These are phyloP conservation scores for Pyralis farinalis DNA, from an alignment of 2,888 invertebrate species.

Conservation along the genomic window DNA sequence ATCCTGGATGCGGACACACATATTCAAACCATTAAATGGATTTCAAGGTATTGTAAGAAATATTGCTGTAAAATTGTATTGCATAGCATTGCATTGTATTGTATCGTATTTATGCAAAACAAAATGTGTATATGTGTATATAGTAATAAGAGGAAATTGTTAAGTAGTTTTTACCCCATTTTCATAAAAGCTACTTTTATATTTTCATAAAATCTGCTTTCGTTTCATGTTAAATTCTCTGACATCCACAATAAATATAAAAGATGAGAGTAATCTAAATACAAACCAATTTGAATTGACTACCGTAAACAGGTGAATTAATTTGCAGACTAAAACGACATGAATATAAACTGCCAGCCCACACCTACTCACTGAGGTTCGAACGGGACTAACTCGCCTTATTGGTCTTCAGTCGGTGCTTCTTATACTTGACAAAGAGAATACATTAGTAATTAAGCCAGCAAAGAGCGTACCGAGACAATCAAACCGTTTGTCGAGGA, in stretches of 20 bases:
- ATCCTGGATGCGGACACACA: too few relatives aligned
- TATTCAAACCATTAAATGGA: too few relatives aligned
- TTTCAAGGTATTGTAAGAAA: too few relatives aligned
- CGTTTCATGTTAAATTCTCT: too few relatives aligned
- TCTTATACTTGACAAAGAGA: constrained; percentile 38
- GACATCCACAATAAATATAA: background rate
- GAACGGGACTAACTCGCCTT: constrained; percentile 22
- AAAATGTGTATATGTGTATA: too few relatives aligned
- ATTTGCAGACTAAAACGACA: constrained; percentile 5
- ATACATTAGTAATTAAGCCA: constrained; percentile 57
- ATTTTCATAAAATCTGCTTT: too few relatives aligned
- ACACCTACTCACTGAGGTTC: constrained; percentile 1
- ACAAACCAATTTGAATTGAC: constrained; percentile 4
- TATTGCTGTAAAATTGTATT: too few relatives aligned
- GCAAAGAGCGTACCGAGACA: constrained; percentile 32
- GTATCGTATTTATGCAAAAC: too few relatives aligned
- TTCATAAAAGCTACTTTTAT: too few relatives aligned
- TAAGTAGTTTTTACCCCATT: too few relatives aligned
- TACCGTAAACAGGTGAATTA: constrained; percentile 9
- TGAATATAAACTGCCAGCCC: constrained; percentile 7
- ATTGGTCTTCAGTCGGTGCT: constrained; percentile 20
- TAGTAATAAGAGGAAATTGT: too few relatives aligned
- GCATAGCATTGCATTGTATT: too few relatives aligned
- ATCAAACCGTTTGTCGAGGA: constrained; percentile 54
- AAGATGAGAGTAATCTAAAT: background rate